phyloP scores from a whole-genome alignment of 2,888 invertebrate species.

The Acleris literana region DNA sequence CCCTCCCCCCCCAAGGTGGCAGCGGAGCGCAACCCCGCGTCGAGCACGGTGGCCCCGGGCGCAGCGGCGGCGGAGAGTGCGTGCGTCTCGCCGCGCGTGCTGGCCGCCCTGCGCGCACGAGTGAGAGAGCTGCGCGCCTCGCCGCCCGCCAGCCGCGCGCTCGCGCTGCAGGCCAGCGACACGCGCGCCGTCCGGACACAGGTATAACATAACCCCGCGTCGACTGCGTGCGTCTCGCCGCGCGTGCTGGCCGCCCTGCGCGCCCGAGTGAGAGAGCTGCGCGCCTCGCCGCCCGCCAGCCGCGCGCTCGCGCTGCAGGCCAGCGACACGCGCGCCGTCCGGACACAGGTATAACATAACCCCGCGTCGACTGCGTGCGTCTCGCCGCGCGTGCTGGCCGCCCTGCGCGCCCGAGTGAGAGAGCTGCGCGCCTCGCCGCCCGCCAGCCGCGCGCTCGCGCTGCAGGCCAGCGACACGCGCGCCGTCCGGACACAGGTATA shows the following conservation, averaged over 20 bases:
- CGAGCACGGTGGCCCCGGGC: conserved; percentile 28
- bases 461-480: conserved; percentile 89
- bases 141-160: conserved; percentile 91
- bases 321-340: conserved; percentile 90
- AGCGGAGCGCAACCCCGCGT: conserved; percentile 40
- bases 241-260: conserved; percentile 91
- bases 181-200: conserved; percentile 90
- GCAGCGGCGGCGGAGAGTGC: conserved; percentile 46
- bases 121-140: conserved; percentile 92
- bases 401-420: conserved; percentile 93
- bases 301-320: conserved; percentile 90
- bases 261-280: conserved; percentile 92
- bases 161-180: conserved; percentile 89
- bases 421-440: conserved; percentile 91
- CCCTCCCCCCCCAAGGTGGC: conserved; percentile 45
- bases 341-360: conserved; percentile 79
- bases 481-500: conserved; percentile 87
- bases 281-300: conserved; percentile 90
- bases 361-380: conserved; percentile 48
- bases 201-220: conserved; percentile 46
- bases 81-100: conserved; percentile 87
- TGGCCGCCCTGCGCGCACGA: conserved; percentile 92
- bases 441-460: conserved; percentile 90
- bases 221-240: conserved; percentile 82
- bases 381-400: conserved; percentile 89